Percentiles rank a stretch among this genome's conserved stretches.
Conservation (phyloP, 2,113 vertebrate species). For the Takifugu flavidus region DNA sequence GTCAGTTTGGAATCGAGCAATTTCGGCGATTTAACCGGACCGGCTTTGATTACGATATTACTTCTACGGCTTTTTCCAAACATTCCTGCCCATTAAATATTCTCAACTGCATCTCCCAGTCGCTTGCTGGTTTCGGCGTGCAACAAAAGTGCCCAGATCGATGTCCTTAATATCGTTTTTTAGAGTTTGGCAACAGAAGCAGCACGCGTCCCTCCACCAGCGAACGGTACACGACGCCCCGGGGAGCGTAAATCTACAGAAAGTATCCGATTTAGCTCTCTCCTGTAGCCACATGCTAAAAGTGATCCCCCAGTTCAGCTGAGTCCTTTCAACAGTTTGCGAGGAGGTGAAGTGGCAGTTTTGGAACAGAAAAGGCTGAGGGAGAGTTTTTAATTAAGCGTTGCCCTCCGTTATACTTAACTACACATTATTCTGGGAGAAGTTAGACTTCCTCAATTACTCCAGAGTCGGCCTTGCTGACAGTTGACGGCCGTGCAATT, state of each 20-base stretch:
- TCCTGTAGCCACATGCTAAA: conserved; percentile 63
- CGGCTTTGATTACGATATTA: conserved; percentile 20
- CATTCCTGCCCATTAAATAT: conserved; percentile 53
- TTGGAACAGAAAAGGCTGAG: conserved; percentile 44
- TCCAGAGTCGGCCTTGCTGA: conserved; percentile 31
- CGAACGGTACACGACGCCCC: conserved; percentile 58
- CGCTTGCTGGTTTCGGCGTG: conserved; percentile 63
- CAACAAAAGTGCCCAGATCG: conserved; percentile 59
- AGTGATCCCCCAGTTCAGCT: conserved; percentile 54
- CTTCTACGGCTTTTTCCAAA: conserved; percentile 27
- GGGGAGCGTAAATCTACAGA: conserved; percentile 64
- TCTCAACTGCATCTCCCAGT: conserved; percentile 51
- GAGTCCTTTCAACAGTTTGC: conserved; percentile 50
- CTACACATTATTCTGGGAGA: conserved; percentile 41
- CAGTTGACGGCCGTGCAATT: conserved; percentile 21
- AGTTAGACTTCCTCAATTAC: conserved; percentile 36
- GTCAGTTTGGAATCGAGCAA: conserved; percentile 16
- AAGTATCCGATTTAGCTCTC: conserved; percentile 67
- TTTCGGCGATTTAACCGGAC: conserved; percentile 16
- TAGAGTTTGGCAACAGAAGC: conserved; percentile 54
- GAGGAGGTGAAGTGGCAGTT: conserved; percentile 15
- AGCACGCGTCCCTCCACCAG: conserved; percentile 59
- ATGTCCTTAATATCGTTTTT: conserved; percentile 72
- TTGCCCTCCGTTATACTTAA: conserved; percentile 52
- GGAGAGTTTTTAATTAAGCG: conserved; percentile 70